Percentiles rank a stretch among this genome's conserved stretches.
Evolutionary conservation across 1,140 invertebrate genomes (phyloP).

Genomic region (Anastrepha obliqua): DNA sequence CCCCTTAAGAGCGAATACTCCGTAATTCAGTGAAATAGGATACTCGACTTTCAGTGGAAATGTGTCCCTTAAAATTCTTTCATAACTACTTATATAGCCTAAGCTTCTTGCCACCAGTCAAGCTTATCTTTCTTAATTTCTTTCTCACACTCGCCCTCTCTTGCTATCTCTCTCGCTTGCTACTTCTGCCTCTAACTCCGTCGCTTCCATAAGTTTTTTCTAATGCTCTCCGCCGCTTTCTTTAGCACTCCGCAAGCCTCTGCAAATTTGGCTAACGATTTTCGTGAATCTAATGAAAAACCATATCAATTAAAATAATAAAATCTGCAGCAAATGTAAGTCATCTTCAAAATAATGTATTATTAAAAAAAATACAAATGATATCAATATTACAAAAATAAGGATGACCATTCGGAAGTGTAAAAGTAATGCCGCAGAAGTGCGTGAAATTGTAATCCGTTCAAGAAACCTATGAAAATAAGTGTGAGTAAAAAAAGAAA

Average conservation of each 20-base stretch:
- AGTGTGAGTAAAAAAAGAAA: too few species aligned
- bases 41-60: too few species aligned
- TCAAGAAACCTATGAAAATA: too few species aligned
- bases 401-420: neutral
- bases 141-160: neutral
- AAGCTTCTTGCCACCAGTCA: neutral
- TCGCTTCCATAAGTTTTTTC: neutral
- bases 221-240: neutral
- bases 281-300: neutral
- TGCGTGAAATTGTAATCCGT: neutral
- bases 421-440: neutral
- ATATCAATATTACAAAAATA: neutral
- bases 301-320: neutral
- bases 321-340: neutral
- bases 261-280: neutral
- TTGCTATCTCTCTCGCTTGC: neutral
- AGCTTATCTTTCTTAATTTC: too few species aligned
- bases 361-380: constrained; percentile 16
- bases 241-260: neutral
- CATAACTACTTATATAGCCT: too few species aligned
- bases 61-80: too few species aligned
- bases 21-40: too few species aligned
- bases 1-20: too few species aligned
- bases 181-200: too few species aligned
- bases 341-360: neutral